Evolutionary conservation across 2,888 invertebrate genomes (phyloP).

Genomic region (Salticus scenicus): DNA sequence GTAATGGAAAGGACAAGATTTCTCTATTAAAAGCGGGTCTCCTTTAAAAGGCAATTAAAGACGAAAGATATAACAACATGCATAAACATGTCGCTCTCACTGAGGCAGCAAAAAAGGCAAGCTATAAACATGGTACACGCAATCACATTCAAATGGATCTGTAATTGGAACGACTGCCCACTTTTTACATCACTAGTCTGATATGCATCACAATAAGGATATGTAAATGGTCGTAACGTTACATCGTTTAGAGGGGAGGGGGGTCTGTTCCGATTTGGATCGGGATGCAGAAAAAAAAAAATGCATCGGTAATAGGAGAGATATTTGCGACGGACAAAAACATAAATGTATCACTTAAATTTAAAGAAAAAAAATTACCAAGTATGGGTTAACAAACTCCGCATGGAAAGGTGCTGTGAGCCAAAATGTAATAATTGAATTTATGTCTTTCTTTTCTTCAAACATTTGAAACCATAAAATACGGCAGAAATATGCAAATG

Average conservation of each 20-base stretch:
- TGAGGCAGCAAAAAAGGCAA: constrained; percentile 57
- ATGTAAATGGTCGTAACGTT: constrained; percentile 48
- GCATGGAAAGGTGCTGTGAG: neutral
- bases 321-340: neutral
- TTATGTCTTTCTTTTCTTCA: no score
- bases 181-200: constrained; percentile 54
- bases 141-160: constrained; percentile 66
- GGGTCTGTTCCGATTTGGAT: neutral
- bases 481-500: no score
- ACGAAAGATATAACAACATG: constrained; percentile 67
- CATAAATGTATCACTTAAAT: neutral
- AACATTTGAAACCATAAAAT: no score
- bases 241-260: constrained; percentile 26
- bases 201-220: constrained; percentile 66
- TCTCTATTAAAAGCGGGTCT: constrained; percentile 65
- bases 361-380: no score
- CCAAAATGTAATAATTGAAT: neutral
- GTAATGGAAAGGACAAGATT: constrained; percentile 67
- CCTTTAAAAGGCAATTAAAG: constrained; percentile 70
- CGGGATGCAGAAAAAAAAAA: neutral
- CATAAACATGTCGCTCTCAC: constrained; percentile 65
- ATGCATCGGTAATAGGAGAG: neutral
- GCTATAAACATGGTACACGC: constrained; percentile 66
- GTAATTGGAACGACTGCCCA: constrained; percentile 64
- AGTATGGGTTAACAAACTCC: no score